These are phyloP conservation scores for Sarcophaga bullata DNA, from an alignment of 1,140 invertebrate genomes.

Conservation along the genomic window DNA sequence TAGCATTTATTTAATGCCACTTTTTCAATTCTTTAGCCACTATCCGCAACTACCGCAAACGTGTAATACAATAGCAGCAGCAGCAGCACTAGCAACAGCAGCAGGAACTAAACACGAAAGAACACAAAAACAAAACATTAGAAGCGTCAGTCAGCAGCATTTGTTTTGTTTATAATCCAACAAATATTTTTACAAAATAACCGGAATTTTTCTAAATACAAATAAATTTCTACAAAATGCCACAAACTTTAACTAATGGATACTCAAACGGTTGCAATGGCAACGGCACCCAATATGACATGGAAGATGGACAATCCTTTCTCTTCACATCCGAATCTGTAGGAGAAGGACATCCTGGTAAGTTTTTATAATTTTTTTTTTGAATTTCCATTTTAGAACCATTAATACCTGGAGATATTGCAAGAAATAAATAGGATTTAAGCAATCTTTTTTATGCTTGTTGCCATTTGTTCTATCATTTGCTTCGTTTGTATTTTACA, in stretches of 20 bases:
- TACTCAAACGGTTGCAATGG: constrained; percentile 72
- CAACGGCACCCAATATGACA: constrained; percentile 72
- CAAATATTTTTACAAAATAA: neutral
- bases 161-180: constrained; percentile 12
- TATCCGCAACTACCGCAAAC: constrained; percentile 10
- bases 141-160: too few relatives aligned
- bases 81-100: constrained; percentile 7
- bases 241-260: constrained; percentile 56
- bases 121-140: too few relatives aligned
- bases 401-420: neutral
- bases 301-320: constrained; percentile 88
- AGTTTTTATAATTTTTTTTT: constrained; percentile 52
- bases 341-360: constrained; percentile 97
- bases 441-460: too few relatives aligned
- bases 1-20: constrained; percentile 1
- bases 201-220: constrained; percentile 7
- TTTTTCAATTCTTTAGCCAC: constrained; percentile 30
- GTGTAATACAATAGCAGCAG: neutral
- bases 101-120: neutral
- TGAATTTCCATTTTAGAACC: neutral
- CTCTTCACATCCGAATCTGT: constrained; percentile 99
- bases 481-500: too few relatives aligned
- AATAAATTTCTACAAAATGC: constrained; percentile 53
- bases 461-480: too few relatives aligned
- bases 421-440: neutral